Conservation (phyloP, 1,140 invertebrate species). For the Harpegnathos saltator region DNA sequence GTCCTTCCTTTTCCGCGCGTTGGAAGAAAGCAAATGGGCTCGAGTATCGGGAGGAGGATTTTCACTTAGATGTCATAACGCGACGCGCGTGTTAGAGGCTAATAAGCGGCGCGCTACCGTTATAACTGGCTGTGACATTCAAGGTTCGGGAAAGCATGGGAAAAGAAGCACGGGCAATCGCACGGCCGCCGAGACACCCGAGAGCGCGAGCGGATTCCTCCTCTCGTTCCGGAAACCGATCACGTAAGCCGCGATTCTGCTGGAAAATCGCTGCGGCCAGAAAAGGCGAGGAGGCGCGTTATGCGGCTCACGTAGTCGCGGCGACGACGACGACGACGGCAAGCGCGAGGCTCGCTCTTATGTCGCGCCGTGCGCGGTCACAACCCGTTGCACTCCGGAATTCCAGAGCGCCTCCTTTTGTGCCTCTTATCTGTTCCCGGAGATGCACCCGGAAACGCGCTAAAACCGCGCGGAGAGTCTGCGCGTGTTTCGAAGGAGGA, state of each 20-base stretch:
- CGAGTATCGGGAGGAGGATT: no score
- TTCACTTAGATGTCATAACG: no score
- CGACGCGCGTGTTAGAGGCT: background rate
- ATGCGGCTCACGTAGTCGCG: constrained; percentile 65
- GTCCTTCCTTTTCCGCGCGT: background rate
- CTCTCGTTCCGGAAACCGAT: constrained; percentile 46
- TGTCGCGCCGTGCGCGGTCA: constrained; percentile 45
- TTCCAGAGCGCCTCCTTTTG: constrained; percentile 68
- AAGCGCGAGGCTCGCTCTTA: constrained; percentile 63
- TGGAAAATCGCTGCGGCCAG: constrained; percentile 26
- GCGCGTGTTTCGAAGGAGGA: constrained; percentile 26
- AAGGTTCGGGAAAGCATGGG: constrained; percentile 46
- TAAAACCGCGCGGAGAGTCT: background rate
- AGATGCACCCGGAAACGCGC: constrained; percentile 68
- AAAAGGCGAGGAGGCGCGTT: constrained; percentile 57
- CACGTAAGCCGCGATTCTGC: constrained; percentile 34
- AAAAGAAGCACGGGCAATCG: background rate
- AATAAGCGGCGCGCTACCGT: constrained; percentile 21
- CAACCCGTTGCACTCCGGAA: constrained; percentile 62
- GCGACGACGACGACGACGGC: constrained; percentile 48
- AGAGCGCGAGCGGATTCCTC: background rate
- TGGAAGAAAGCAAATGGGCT: background rate
- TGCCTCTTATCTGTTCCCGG: constrained; percentile 68
- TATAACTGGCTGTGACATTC: constrained; percentile 55
- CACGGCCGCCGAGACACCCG: background rate